Evolutionary conservation across 1,140 invertebrate genomes (phyloP), one percentile per base, ranked within the genome.

Genomic region (Drosophila repletoides): DNA sequence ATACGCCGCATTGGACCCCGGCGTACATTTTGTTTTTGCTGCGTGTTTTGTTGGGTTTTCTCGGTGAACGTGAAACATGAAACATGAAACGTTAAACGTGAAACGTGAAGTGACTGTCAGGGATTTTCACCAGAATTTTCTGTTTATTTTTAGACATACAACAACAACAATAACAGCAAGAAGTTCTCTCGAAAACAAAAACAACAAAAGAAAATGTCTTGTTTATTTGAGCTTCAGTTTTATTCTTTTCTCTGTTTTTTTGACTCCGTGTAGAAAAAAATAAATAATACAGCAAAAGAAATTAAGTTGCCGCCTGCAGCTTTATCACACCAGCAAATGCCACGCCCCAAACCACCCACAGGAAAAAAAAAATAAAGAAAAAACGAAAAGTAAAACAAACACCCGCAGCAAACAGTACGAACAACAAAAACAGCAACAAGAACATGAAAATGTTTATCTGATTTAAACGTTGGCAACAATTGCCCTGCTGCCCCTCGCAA

Each of bases 241-340:
- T n/a, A n/a, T n/a, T n/a, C n/a, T n/a, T n/a, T n/a, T n/a, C n/a
- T n/a, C n/a, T n/a, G n/a, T n/a, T n/a, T 63, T 26, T 28, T 38
- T 67, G 38, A 58, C 41, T 48, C 10, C 26, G 41, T 14, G 53
- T 19, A 21, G n/a, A 36, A 48, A 41, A 55, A 33, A 46, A 36
- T 15, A 72, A 63, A 72, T 40, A 48, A 49, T 24, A 56, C 26
- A 55, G 38, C 43, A 65, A 63, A 69, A 69, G 74, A 84, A 84
- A 83, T 79, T 83, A 86, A 84, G 80, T 84, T 83, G 79, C 79
- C 80, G 79, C 79, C 79, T 83, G 70, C 74, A 83, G 79, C 49
- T 71, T 79, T 79, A 73, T 83, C 76, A 79, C 79, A 84, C 79
- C 66, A 71, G 65, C 74, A 59, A 46, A 51, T 31, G 31, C 48